Evolutionary conservation across 2,888 invertebrate species (phyloP), one percentile per base, ranked within the genome.

Genomic region (Chloroclystis v-ata): DNA sequence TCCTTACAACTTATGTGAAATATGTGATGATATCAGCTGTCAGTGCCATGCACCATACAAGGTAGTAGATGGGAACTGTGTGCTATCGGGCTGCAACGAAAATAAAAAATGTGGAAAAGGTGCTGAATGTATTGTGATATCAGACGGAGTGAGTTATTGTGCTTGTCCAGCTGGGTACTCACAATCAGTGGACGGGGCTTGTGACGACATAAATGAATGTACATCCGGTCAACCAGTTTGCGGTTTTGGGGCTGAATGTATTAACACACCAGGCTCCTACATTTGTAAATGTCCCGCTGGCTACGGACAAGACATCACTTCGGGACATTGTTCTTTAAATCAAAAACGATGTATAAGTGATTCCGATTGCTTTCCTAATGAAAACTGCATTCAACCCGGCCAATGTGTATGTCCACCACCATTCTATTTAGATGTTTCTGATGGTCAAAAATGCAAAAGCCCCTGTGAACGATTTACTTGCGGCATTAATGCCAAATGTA

Each of bases 391-490:
- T 16, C 95, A 97, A 74, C 96, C 96, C 1, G 97, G 97, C 1
- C 94, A 95, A 78, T 97, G 97, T 69, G 91, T 96, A 11, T 97
- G 97, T 69, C 95, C 95, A 20, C 96, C 96, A 11, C 97, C 97
- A 0, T 97, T 93, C 82, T 96, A 95, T 75, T 90, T 93, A 24
- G 97, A 97, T 71, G 91, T 93, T 7, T 89, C 90, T 12, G 95
- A 96, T 68, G 92, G 92, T 26, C 95, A 95, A 72, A 93, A 93
- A 72, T 97, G 97, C 73, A 96, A 96, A 82, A 97, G 94, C 86
- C 97, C 97, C 5, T 97, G 97, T 73, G 96, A 97, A 76, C 90
- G 96, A 51, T 96, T 94, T 73, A 92, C 93, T 6, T 97, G 97
- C 64, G 97, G 97, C 25, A 93, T 96, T 38, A 96, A 97, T 71